phyloP scores from a whole-genome alignment of 2,888 invertebrate genomes.

The Epistrophe eligans region DNA sequence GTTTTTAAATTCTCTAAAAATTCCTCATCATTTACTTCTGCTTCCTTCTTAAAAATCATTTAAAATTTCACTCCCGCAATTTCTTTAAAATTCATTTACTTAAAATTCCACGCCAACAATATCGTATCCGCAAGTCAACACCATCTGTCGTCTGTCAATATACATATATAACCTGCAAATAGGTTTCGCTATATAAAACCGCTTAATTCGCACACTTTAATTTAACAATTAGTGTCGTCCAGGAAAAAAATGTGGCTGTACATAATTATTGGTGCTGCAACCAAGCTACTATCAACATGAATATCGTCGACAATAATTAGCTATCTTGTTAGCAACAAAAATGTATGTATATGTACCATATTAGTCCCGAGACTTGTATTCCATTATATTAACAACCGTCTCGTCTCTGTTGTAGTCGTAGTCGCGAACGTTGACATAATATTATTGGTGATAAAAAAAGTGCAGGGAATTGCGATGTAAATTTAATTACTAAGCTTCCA shows the following conservation, averaged over 20 bases:
- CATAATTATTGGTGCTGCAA: slow-evolving; percentile 22
- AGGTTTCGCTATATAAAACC: slow-evolving; percentile 9
- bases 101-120: slow-evolving; percentile 20
- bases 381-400: not conserved
- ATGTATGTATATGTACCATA: not conserved
- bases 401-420: too few relatives aligned
- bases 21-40: not conserved
- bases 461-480: slow-evolving; percentile 42
- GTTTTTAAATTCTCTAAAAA: not conserved
- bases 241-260: slow-evolving; percentile 12
- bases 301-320: slow-evolving; percentile 31
- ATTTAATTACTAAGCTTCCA: slow-evolving; percentile 55
- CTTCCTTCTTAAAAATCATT: not conserved
- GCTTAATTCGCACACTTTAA: slow-evolving; percentile 53
- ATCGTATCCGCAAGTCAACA: not conserved
- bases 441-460: slow-evolving; percentile 47
- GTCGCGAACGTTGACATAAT: slow-evolving; percentile 20
- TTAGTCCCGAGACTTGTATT: not conserved
- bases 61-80: not conserved
- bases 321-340: slow-evolving; percentile 22
- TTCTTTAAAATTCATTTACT: not conserved
- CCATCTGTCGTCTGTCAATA: slow-evolving; percentile 1
- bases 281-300: not conserved
- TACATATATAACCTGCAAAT: slow-evolving; percentile 12
- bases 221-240: slow-evolving; percentile 60